These are phyloP conservation scores for Oscheius onirici DNA, from an alignment of 2,888 invertebrate species.

Conservation along the genomic window DNA sequence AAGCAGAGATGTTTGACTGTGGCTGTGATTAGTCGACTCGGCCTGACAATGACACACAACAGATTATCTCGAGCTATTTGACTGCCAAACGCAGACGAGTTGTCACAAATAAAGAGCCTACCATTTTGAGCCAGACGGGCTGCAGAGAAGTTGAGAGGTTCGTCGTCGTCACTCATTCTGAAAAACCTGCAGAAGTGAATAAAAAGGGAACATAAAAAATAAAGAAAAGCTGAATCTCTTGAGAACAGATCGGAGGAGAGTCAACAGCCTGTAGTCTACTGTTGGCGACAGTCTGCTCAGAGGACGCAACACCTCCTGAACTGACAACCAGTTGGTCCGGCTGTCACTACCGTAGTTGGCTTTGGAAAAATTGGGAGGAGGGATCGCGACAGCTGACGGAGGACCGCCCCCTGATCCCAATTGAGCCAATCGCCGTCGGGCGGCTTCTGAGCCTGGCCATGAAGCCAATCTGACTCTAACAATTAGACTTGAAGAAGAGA, in stretches of 20 bases:
- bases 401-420: constrained; percentile 35
- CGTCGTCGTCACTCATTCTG: constrained; percentile 54
- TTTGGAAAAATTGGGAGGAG: constrained; percentile 17
- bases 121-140: constrained; percentile 31
- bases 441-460: constrained; percentile 6
- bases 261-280: too few relatives aligned
- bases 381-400: constrained; percentile 29
- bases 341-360: constrained; percentile 26
- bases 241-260: too few relatives aligned
- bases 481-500: constrained; percentile 17
- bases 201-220: too few relatives aligned
- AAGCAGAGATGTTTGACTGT: constrained; percentile 19
- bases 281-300: background rate
- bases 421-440: constrained; percentile 33
- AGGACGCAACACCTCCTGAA: background rate
- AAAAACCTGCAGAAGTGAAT: background rate
- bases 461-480: constrained; percentile 24
- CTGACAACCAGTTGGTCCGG: background rate
- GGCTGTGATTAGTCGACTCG: constrained; percentile 19
- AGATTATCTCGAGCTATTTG: constrained; percentile 21
- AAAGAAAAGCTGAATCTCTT: too few relatives aligned
- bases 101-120: constrained; percentile 3
- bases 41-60: constrained; percentile 27
- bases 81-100: constrained; percentile 28
- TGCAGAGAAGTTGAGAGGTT: constrained; percentile 57